Evolutionary conservation across 2,888 invertebrate species (phyloP).

Genomic region (Trichopria drosophilae): DNA sequence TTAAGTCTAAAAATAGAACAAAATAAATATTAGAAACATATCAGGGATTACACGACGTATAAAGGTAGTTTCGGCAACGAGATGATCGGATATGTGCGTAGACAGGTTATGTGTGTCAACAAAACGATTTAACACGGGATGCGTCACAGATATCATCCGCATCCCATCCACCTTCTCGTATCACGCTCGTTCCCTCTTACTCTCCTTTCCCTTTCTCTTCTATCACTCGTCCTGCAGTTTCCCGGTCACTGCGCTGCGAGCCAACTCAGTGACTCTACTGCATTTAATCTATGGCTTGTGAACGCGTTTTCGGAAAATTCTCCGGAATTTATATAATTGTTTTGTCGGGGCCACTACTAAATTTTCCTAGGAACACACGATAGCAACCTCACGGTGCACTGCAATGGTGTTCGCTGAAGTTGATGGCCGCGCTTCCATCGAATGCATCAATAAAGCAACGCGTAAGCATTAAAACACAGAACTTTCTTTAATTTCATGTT

Average conservation of each 20-base stretch:
- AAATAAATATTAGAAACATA: no score
- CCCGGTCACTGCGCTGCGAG: constrained; percentile 13
- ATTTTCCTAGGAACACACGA: constrained; percentile 43
- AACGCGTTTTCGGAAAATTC: constrained; percentile 54
- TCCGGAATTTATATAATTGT: constrained; percentile 58
- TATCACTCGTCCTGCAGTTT: constrained; percentile 3
- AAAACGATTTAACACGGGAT: constrained; percentile 52
- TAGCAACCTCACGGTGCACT: constrained; percentile 36
- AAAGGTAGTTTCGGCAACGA: no score
- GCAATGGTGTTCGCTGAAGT: constrained; percentile 44
- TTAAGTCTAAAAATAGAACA: no score
- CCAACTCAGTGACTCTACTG: constrained; percentile 36
- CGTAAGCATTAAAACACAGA: no score
- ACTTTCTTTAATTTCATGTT: no score
- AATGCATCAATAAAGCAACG: constrained; percentile 48
- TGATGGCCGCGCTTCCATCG: constrained; percentile 50
- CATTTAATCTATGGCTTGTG: constrained; percentile 54
- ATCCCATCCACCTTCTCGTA: constrained; percentile 23
- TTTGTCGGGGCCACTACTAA: constrained; percentile 54
- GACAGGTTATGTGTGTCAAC: constrained; percentile 55
- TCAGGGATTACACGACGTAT: no score
- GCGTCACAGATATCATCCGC: constrained; percentile 51
- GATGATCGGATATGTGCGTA: constrained; percentile 44
- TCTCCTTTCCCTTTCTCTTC: no score
- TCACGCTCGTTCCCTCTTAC: constrained; percentile 13